These are phyloP conservation scores for Hyposmocoma kahamanoa DNA, from an alignment of 1,140 invertebrate genomes.

Conservation along the genomic window DNA sequence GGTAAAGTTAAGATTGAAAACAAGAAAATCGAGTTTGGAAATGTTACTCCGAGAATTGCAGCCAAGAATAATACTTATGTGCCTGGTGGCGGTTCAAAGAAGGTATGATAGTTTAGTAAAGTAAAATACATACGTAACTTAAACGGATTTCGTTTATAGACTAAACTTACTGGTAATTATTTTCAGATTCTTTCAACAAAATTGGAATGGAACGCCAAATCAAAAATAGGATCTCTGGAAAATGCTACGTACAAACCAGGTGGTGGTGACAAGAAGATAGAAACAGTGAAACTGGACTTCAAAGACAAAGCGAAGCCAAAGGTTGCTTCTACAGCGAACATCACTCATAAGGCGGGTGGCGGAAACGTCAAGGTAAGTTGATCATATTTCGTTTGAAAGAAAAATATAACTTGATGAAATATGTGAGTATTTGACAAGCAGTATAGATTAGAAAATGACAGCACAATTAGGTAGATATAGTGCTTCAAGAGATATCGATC, in stretches of 20 bases:
- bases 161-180: constrained; percentile 1
- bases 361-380: constrained; percentile 94
- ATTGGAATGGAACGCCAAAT: constrained; percentile 93
- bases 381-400: constrained; percentile 20
- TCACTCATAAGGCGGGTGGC: constrained; percentile 90
- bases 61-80: constrained; percentile 94
- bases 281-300: constrained; percentile 91
- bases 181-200: constrained; percentile 87
- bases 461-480: too few relatives aligned
- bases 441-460: too few relatives aligned
- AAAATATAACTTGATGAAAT: too few relatives aligned
- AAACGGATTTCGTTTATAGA: not conserved
- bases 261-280: constrained; percentile 94
- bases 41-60: constrained; percentile 85
- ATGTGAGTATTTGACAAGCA: too few relatives aligned
- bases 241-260: constrained; percentile 94
- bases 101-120: constrained; percentile 76
- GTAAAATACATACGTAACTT: not conserved
- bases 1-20: constrained; percentile 93
- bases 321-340: constrained; percentile 94
- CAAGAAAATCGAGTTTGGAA: constrained; percentile 89
- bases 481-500: too few relatives aligned
- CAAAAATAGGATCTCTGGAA: constrained; percentile 94
- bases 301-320: constrained; percentile 94
- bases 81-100: constrained; percentile 93